A percentile compares a stretch with the other conserved stretches of the same genome.
Conservation (phyloP, 1,140 invertebrate genomes). For the Carposina sasakii region DNA sequence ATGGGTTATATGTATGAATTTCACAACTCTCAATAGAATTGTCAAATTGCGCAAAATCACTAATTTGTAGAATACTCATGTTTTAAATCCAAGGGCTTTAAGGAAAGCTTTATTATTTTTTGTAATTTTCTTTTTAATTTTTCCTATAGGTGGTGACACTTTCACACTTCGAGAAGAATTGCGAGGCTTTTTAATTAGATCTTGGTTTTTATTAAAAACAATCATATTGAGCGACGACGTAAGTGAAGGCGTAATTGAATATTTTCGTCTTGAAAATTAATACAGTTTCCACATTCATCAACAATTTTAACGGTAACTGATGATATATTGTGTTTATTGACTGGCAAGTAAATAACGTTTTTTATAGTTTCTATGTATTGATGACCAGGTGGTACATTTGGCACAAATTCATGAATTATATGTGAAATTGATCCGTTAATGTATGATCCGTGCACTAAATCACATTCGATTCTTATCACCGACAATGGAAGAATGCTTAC, state of each 20-base stretch:
- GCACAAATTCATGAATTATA: slow-evolving; percentile 10
- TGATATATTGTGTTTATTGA: background rate
- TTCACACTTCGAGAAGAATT: background rate
- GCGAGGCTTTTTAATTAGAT: too few relatives aligned
- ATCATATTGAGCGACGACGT: slow-evolving; percentile 1
- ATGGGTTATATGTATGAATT: slow-evolving; percentile 5
- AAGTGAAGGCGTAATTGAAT: slow-evolving; percentile 5
- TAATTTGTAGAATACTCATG: background rate
- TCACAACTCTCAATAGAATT: slow-evolving; percentile 4
- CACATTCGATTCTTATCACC: slow-evolving; percentile 12
- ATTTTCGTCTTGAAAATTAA: slow-evolving; percentile 8
- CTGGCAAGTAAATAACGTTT: slow-evolving; percentile 13
- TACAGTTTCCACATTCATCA: background rate
- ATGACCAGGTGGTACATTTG: slow-evolving; percentile 9
- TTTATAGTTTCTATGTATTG: slow-evolving; percentile 6
- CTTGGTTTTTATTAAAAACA: background rate
- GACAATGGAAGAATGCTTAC: slow-evolving; percentile 11
- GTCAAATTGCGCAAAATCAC: background rate
- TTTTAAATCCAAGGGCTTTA: background rate
- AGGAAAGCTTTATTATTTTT: slow-evolving; percentile 6
- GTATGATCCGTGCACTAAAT: slow-evolving; percentile 9
- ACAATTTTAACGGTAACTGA: slow-evolving; percentile 3
- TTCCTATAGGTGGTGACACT: background rate
- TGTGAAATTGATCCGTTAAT: slow-evolving; percentile 6
- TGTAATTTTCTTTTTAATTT: background rate